Evolutionary conservation across 2,888 invertebrate genomes (phyloP), one percentile per base, ranked within the genome.

Genomic region (Pseudococcus jackbeardsleyi): DNA sequence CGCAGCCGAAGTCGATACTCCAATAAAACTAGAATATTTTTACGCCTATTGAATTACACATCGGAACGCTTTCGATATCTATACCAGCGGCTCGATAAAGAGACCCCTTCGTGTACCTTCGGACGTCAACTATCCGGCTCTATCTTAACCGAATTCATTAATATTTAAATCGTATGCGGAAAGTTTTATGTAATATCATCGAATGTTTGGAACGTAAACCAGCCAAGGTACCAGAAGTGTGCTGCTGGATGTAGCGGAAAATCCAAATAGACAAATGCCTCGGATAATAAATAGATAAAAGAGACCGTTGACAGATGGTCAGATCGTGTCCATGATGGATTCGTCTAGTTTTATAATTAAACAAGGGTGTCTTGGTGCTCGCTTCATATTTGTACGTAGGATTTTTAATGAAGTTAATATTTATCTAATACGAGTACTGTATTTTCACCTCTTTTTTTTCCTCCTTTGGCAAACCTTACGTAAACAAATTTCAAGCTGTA

Each of bases 231-330:
- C 46, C n/a, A 19, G 17, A 46, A 82, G 79, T 19, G 79, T 82
- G 79, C 64, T 82, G 79, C 3, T 82, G 79, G 79, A 82, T 82
- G 79, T 82, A 82, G 79, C 79, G 79, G 22, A 46, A 82, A 82
- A 82, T 82, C 46, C 8, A 46, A 82, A 82, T 46, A 46, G 79
- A 82, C 79, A 82, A 82, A 46, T 82, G 79, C 46, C 79, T 42
- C 39, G 79, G 79, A 82, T 82, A 82, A 82, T 82, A 82, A 82
- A 82, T 46, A 85, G 50, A 85, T 54, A 85, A 59, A 85, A 59
- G 54, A 85, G 85, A 39, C 59, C 59, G 85, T 59, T 85, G 85
- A 85, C 85, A 59, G 85, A 85, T 85, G 85, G 85, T 59, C 54
- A 85, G 19, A 85, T 54, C 59, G 85, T 85, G 59, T 85, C 59